phyloP scores from a whole-genome alignment of 2,797 vertebrate genomes.

The Ataeniobius toweri region DNA sequence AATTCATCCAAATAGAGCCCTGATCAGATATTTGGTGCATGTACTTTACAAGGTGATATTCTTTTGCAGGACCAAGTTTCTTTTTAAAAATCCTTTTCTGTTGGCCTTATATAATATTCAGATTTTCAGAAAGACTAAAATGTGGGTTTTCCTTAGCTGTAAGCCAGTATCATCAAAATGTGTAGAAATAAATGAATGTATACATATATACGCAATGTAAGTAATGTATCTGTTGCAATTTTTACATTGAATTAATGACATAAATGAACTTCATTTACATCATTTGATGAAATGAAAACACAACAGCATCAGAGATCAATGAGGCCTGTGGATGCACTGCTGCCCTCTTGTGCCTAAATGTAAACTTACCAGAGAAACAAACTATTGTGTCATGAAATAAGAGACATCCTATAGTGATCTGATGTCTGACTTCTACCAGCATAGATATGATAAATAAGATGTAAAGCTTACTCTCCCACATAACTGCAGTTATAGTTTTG shows the following conservation, averaged over 20 bases:
- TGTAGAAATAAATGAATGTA: neutral
- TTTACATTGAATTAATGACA: neutral
- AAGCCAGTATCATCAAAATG: neutral
- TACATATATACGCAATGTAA: neutral
- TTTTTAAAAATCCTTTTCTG: neutral
- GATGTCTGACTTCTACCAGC: neutral
- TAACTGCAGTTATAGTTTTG: neutral
- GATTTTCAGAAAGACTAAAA: neutral
- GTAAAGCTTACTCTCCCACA: neutral
- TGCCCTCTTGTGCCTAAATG: constrained; percentile 49
- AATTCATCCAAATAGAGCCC: too few species aligned
- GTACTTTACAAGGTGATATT: neutral
- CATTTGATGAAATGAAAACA: neutral
- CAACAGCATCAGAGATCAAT: too few species aligned
- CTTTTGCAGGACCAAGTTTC: neutral
- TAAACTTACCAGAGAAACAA: constrained; percentile 1
- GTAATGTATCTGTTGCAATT: neutral
- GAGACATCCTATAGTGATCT: neutral
- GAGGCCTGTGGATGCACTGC: neutral
- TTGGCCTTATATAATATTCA: neutral
- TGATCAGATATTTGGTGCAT: too few species aligned
- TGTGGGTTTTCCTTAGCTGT: neutral
- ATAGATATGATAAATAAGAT: neutral
- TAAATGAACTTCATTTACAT: neutral
- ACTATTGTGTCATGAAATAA: neutral